Evolutionary conservation across 2,113 vertebrate genomes (phyloP).

Genomic region (Phylloscopus whistleri): DNA sequence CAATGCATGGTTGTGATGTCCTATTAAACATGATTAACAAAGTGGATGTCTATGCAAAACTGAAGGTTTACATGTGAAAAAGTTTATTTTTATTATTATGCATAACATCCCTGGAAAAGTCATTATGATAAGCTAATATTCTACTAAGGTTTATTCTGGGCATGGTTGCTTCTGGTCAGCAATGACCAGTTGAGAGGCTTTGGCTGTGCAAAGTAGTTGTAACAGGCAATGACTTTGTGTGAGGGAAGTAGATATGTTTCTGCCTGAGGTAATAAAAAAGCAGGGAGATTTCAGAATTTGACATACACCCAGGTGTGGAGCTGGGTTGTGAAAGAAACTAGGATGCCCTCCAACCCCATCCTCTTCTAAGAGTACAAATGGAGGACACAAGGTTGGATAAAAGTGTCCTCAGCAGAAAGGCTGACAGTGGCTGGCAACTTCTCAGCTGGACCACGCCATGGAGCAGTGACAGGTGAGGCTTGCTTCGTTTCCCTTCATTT

Average conservation of each 20-base stretch:
- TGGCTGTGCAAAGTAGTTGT: background rate
- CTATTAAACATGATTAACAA: background rate
- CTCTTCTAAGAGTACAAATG: background rate
- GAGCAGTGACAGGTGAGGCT: background rate
- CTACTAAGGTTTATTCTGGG: background rate
- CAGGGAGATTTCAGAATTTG: background rate
- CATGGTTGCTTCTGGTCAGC: background rate
- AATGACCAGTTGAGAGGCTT: background rate
- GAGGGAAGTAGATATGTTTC: background rate
- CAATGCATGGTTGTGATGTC: background rate
- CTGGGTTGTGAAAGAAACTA: background rate
- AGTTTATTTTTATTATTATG: background rate
- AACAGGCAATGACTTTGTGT: background rate
- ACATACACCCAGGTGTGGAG: background rate
- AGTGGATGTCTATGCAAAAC: background rate
- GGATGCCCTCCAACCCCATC: background rate
- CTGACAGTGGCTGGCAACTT: background rate
- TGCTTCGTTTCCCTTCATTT: conserved; percentile 10
- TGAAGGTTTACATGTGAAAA: background rate
- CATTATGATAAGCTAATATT: background rate
- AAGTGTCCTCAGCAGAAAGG: conserved; percentile 17
- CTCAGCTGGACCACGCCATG: background rate
- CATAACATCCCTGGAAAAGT: background rate
- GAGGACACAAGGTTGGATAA: background rate
- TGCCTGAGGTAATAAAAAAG: background rate